A percentile compares a stretch with the other conserved stretches of the same genome.
Evolutionary conservation across 2,113 vertebrate genomes (phyloP).

Genomic region (Ancistrus triradiatus): DNA sequence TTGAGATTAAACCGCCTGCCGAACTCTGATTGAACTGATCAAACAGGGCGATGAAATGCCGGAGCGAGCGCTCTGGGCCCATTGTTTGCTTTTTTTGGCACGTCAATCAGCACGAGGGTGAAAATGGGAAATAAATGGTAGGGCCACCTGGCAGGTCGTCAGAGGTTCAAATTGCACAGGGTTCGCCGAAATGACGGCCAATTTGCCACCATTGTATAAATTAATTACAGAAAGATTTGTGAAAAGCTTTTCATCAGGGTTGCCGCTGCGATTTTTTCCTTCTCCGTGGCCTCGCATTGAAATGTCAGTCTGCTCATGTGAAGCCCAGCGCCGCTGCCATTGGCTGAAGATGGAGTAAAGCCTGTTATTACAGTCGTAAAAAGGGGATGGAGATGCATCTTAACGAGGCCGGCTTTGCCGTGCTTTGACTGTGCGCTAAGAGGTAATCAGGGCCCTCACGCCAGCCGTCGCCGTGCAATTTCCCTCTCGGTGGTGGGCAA

Average conservation of each 20-base stretch:
- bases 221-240: conserved; percentile 46
- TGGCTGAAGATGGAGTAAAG: conserved; percentile 51
- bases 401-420: conserved; percentile 64
- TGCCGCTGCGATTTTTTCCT: conserved; percentile 13
- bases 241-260: conserved; percentile 41
- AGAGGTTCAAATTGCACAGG: conserved; percentile 35
- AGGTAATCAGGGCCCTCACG: conserved; percentile 70
- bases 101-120: conserved; percentile 41
- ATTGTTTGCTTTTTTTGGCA: conserved; percentile 46
- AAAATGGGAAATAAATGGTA: conserved; percentile 44
- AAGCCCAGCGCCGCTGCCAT: conserved; percentile 41
- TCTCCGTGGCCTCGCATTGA: conserved; percentile 36
- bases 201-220: conserved; percentile 41
- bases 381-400: conserved; percentile 65
- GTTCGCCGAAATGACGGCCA: conserved; percentile 43
- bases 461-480: conserved; percentile 68
- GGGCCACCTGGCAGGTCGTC: conserved; percentile 24
- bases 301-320: conserved; percentile 45
- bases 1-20: conserved; percentile 41
- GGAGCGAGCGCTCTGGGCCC: conserved; percentile 20
- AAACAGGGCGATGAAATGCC: not conserved
- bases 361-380: conserved; percentile 62
- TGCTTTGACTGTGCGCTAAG: conserved; percentile 66
- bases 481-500: conserved; percentile 69
- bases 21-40: conserved; percentile 15